Conservation (phyloP, 2,797 vertebrate species). For the Karalla daura region DNA sequence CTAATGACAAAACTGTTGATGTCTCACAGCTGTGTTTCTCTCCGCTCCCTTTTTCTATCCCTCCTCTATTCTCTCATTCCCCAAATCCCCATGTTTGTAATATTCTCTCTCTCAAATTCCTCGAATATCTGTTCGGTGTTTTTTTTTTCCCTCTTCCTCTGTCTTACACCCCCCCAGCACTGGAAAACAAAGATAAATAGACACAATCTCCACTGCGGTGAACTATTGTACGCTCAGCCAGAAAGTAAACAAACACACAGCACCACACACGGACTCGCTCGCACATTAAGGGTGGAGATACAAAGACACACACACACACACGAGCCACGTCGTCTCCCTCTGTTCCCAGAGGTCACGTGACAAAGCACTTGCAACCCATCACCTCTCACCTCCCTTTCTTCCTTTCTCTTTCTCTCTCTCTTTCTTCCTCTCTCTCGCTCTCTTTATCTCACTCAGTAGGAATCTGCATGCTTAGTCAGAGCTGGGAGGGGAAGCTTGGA, state of each 20-base stretch:
- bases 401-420: slow-evolving; percentile 32
- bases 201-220: slow-evolving; percentile 29
- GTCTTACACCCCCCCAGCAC: slow-evolving; percentile 22
- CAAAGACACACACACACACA: slow-evolving; percentile 2
- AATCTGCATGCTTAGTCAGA: slow-evolving; percentile 72
- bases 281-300: slow-evolving; percentile 4
- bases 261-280: slow-evolving; percentile 26
- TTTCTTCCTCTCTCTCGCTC: slow-evolving; percentile 79
- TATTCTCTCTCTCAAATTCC: slow-evolving; percentile 52
- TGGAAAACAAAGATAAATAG: slow-evolving; percentile 54
- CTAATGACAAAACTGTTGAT: slow-evolving; percentile 48
- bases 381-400: slow-evolving; percentile 57
- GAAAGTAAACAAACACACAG: slow-evolving; percentile 46
- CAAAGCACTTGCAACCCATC: slow-evolving; percentile 61
- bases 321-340: slow-evolving; percentile 53
- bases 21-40: slow-evolving; percentile 63
- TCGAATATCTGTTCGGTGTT: slow-evolving; percentile 51
- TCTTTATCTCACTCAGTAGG: slow-evolving; percentile 77
- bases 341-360: slow-evolving; percentile 48
- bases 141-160: slow-evolving; percentile 16
- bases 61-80: slow-evolving; percentile 31
- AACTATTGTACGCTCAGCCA: slow-evolving; percentile 47
- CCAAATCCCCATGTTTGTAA: slow-evolving; percentile 25
- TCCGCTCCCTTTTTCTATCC: slow-evolving; percentile 21
- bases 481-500: slow-evolving; percentile 78